These are phyloP conservation scores for Nettapus auritus DNA, from an alignment of 2,113 vertebrate species.

Conservation along the genomic window DNA sequence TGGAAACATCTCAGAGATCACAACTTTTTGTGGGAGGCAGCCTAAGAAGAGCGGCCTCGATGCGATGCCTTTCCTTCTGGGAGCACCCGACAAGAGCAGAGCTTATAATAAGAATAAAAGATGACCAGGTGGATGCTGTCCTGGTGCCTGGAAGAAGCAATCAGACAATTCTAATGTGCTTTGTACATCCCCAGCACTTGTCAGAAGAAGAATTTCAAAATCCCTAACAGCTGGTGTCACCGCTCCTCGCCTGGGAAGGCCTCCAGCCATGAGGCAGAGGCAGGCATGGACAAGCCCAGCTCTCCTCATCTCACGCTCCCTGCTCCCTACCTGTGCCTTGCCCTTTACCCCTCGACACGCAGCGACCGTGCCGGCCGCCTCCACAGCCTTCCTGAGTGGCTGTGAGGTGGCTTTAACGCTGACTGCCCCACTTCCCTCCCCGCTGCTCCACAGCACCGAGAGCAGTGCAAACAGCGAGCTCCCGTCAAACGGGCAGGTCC, in stretches of 20 bases:
- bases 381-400: background rate
- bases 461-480: background rate
- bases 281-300: background rate
- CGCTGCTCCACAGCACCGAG: background rate
- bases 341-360: background rate
- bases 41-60: background rate
- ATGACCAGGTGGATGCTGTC: background rate
- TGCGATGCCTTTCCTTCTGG: accelerated
- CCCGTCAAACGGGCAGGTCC: background rate
- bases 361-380: background rate
- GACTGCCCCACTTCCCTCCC: background rate
- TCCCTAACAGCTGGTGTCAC: slow-evolving; percentile 2
- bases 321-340: background rate
- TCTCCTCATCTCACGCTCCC: background rate
- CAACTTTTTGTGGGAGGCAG: background rate
- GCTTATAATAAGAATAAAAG: background rate
- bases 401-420: accelerated
- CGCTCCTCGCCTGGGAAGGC: background rate
- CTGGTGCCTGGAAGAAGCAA: background rate
- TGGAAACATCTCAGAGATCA: background rate
- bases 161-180: background rate
- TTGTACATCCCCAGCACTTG: background rate
- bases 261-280: background rate
- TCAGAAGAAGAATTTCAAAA: background rate
- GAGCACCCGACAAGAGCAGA: background rate